A percentile compares a stretch with the other conserved stretches of the same genome.
phyloP scores from a whole-genome alignment of 2,797 vertebrate genomes.

The Poecilia picta region DNA sequence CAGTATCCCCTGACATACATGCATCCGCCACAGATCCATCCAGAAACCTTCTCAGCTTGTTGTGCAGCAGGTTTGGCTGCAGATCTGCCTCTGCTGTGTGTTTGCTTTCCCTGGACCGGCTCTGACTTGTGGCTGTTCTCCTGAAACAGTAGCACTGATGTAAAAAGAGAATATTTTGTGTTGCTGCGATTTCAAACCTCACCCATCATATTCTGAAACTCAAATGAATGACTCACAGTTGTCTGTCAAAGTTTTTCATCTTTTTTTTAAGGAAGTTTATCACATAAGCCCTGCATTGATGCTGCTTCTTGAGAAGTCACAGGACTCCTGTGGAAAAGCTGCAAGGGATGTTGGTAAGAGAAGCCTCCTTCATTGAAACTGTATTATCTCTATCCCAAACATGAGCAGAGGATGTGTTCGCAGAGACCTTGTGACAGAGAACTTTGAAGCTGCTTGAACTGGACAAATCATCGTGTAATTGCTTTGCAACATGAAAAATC shows the following conservation, averaged over 20 bases:
- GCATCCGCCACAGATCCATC: constrained; percentile 55
- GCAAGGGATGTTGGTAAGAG: constrained; percentile 10
- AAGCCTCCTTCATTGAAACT: constrained; percentile 2
- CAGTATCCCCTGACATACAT: constrained; percentile 55
- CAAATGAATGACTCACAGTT: constrained; percentile 1
- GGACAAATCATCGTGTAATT: background rate
- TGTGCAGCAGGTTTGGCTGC: constrained; percentile 17
- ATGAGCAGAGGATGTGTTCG: constrained; percentile 4
- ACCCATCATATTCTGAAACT: constrained; percentile 15
- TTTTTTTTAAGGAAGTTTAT: background rate
- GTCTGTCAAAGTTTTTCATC: constrained; percentile 25
- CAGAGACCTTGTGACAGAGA: constrained; percentile 30
- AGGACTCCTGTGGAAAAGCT: constrained; percentile 16
- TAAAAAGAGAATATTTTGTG: constrained; percentile 30
- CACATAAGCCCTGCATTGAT: constrained; percentile 8
- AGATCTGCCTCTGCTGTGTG: constrained; percentile 6
- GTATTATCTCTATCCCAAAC: constrained; percentile 23
- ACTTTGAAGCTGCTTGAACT: constrained; percentile 12
- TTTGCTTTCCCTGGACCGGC: constrained; percentile 22
- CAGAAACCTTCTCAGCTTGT: constrained; percentile 31
- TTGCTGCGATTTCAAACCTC: constrained; percentile 14
- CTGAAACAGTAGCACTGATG: constrained; percentile 19
- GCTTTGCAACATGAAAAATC: background rate
- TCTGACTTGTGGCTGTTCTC: constrained; percentile 49
- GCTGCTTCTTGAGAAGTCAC: constrained; percentile 4